Conservation (phyloP, 2,797 vertebrate species). For the Serranus cabrilla region DNA sequence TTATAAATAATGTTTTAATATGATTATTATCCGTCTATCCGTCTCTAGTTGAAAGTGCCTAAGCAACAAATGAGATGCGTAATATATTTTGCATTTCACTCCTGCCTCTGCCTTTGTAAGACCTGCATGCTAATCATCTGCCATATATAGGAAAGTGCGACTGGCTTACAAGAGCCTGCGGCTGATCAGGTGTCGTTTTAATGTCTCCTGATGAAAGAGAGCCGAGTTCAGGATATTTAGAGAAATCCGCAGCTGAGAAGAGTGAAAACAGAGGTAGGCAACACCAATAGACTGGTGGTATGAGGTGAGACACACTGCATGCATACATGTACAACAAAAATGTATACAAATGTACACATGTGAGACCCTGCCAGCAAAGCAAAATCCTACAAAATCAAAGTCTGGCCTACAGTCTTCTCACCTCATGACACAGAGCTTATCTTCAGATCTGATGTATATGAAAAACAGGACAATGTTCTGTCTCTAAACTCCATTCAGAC, state of each 20-base stretch:
- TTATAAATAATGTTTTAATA: conserved; percentile 1
- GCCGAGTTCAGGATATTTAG: conserved; percentile 21
- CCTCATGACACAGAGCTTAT: conserved; percentile 20
- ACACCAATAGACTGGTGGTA: neutral
- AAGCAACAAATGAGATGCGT: neutral
- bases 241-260: conserved; percentile 22
- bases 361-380: neutral
- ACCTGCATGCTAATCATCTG: conserved; percentile 32
- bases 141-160: conserved; percentile 43
- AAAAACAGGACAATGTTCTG: conserved; percentile 34
- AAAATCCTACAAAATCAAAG: conserved; percentile 19
- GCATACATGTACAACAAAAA: neutral
- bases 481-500: conserved; percentile 28
- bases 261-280: conserved; percentile 25
- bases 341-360: neutral
- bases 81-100: conserved; percentile 19
- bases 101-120: conserved; percentile 16
- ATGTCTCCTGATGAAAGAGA: conserved; percentile 51
- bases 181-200: conserved; percentile 64
- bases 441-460: conserved; percentile 31
- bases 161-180: conserved; percentile 25
- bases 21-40: conserved; percentile 3
- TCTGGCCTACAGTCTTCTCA: conserved; percentile 20
- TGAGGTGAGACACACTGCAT: conserved; percentile 30
- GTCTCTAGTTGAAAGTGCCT: conserved; percentile 21